phyloP scores from a whole-genome alignment of 2,113 vertebrate species.

The Trogon surrucura region DNA sequence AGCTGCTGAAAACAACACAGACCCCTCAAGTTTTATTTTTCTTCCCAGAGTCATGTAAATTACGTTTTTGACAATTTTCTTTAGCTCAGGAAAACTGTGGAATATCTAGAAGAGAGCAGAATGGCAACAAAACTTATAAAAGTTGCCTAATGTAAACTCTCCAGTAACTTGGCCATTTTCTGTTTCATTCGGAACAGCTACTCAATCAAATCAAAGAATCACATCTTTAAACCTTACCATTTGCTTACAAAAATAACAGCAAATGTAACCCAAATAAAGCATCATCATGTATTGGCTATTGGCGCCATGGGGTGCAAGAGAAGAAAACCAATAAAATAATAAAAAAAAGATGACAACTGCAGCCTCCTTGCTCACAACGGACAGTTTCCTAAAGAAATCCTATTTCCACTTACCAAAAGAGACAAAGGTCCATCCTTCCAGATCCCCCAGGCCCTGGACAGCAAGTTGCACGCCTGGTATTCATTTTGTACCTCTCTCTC shows the following conservation, averaged over 20 bases:
- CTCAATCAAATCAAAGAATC: neutral
- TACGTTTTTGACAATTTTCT: neutral
- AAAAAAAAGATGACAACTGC: neutral
- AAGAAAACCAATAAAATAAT: neutral
- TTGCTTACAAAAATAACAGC: neutral
- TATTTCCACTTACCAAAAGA: neutral
- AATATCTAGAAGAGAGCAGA: neutral
- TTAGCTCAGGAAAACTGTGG: neutral
- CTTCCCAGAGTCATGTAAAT: neutral
- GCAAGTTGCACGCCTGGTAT: accelerated
- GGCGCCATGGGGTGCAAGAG: too few species aligned
- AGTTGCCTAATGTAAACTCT: neutral
- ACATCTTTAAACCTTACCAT: neutral
- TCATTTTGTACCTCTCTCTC: neutral
- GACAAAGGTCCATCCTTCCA: neutral
- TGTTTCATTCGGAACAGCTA: neutral
- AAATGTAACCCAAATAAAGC: neutral
- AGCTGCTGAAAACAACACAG: neutral
- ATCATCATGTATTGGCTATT: accelerated
- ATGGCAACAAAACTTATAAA: accelerated
- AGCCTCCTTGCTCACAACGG: neutral
- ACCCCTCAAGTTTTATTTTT: neutral
- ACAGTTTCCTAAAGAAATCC: neutral
- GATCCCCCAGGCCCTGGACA: neutral
- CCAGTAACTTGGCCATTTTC: neutral